A percentile compares a stretch with the other conserved stretches of the same genome.
phyloP scores from a whole-genome alignment of 1,140 invertebrate genomes.

The Heliconius hermathena region DNA sequence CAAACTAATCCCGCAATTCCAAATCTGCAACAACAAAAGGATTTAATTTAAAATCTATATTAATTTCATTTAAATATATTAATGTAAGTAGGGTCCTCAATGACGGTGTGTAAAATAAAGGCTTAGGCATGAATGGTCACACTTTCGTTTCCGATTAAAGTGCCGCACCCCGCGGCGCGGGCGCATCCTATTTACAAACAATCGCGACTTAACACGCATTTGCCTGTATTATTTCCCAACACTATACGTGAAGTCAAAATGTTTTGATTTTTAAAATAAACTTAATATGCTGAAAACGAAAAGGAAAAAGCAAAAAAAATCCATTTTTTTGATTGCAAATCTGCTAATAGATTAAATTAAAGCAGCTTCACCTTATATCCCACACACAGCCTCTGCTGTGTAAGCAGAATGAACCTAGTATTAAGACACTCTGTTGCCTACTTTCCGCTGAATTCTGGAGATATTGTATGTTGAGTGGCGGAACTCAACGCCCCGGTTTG shows the following conservation, averaged over 20 bases:
- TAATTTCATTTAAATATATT: background rate
- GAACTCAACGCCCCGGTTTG: too few species aligned
- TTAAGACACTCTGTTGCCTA: too few species aligned
- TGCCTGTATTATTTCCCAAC: slow-evolving; percentile 46
- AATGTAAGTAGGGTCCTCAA: background rate
- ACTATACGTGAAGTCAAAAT: slow-evolving; percentile 34
- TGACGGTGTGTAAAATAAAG: slow-evolving; percentile 28
- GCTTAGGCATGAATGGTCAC: slow-evolving; percentile 36
- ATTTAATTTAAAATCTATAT: slow-evolving; percentile 18
- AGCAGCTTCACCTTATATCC: too few species aligned
- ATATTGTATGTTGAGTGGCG: too few species aligned
- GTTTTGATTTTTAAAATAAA: background rate
- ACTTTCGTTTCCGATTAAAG: slow-evolving; percentile 48
- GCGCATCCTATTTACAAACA: slow-evolving; percentile 74
- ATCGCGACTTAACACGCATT: slow-evolving; percentile 60
- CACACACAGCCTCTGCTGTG: too few species aligned
- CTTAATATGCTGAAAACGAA: background rate
- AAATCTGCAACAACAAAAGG: slow-evolving; percentile 32
- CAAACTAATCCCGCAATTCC: slow-evolving; percentile 31
- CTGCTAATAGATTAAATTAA: too few species aligned
- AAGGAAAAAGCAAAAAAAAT: too few species aligned
- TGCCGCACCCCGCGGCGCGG: slow-evolving; percentile 58
- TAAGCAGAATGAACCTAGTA: too few species aligned
- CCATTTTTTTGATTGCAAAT: too few species aligned
- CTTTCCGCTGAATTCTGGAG: too few species aligned